Base-by-base conservation (phyloP, 2,888 invertebrate species). In the Eurois occulta region DNA sequence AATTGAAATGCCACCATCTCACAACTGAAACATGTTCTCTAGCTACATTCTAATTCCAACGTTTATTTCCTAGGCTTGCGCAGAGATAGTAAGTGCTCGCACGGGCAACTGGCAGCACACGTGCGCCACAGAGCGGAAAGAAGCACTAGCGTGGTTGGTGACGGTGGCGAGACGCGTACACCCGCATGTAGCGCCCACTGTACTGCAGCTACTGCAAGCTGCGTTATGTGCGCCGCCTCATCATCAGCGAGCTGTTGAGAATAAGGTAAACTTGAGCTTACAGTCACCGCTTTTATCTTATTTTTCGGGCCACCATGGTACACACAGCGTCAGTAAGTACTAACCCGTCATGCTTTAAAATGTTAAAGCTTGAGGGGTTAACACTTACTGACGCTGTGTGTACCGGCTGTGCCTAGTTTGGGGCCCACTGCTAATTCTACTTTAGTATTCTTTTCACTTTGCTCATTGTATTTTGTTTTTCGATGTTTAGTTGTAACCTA, bases 81-180 rank as follows among this genome's bases (percentile, higher is more conserved):
- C 98, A 72, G 99, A 99, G 94, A 98, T 99, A 78, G 99, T 99
- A 55, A 97, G 98, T 72, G 98, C 98, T 73, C 98, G 99, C 74
- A 99, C 99, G 0, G 98, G 98, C 87, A 99, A 99, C 96, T 99
- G 99, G 99, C 99, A 99, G 94, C 97, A 98, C 91, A 98, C 98
- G 93, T 99, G 99, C 91, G 94, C 97, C 4, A 97, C 97, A 55
- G 98, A 98, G 90, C 97, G 98, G 46, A 97, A 97, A 87, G 97
- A 97, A 85, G 98, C 98, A 8, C 97, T 99, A 69, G 97, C 99
- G 43, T 98, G 99, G 87, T 98, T 99, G 90, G 97, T 99, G 90
- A 97, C 98, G 80, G 98, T 98, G 68, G 98, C 99, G 90, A 98
- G 99, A 80, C 97, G 98, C 69, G 96, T 99, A 78, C 99, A 99